A percentile compares a stretch with the other conserved stretches of the same genome.
Conservation (phyloP, 2,113 vertebrate species). For the Mus pahari region DNA sequence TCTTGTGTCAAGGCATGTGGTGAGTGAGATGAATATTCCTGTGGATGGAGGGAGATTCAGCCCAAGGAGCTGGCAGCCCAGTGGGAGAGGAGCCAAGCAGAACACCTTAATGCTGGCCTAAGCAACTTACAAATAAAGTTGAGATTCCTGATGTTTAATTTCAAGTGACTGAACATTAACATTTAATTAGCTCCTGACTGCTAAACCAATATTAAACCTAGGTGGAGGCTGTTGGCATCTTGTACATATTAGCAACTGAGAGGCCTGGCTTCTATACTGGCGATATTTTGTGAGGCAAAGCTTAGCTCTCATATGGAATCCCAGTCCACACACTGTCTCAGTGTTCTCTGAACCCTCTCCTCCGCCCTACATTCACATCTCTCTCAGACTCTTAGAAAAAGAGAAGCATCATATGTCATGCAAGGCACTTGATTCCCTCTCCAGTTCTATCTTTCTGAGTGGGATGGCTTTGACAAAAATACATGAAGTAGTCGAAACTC, state of each 20-base stretch:
- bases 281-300: not conserved
- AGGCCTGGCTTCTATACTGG: not conserved
- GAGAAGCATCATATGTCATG: not conserved
- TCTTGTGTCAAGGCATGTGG: not conserved
- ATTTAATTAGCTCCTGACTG: slow-evolving; percentile 79
- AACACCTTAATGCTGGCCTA: slow-evolving; percentile 73
- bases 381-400: not conserved
- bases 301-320: rapidly evolving
- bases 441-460: not conserved
- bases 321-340: not conserved
- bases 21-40: slow-evolving; percentile 52
- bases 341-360: not conserved
- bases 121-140: slow-evolving; percentile 77
- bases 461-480: not conserved
- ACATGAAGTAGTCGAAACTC: not conserved
- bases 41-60: not conserved
- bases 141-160: slow-evolving; percentile 75
- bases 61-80: not conserved
- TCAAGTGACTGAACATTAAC: slow-evolving; percentile 77
- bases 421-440: not conserved
- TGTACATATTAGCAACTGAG: slow-evolving; percentile 7
- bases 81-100: slow-evolving; percentile 12
- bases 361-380: not conserved
- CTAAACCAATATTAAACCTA: slow-evolving; percentile 77
- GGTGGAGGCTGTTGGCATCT: slow-evolving; percentile 44